Evolutionary conservation across 2,113 vertebrate species (phyloP).

Genomic region (Turnix velox): DNA sequence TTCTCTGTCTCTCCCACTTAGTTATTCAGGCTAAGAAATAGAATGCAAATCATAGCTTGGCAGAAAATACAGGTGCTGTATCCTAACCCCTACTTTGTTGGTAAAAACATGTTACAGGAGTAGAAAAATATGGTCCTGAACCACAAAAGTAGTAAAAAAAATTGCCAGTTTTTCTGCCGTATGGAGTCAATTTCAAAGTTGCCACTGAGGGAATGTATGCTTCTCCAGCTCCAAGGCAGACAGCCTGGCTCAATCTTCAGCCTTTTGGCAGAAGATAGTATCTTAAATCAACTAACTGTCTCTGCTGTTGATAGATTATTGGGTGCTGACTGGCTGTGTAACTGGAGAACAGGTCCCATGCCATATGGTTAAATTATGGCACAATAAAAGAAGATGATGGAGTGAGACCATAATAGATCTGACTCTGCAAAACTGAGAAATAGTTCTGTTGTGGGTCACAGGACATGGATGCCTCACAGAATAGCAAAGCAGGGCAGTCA

Average conservation of each 20-base stretch:
- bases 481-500: neutral
- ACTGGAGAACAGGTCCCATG: neutral
- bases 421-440: neutral
- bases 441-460: neutral
- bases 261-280: neutral
- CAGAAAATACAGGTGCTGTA: neutral
- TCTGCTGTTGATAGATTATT: slow-evolving; percentile 12
- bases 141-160: neutral
- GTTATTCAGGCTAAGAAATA: neutral
- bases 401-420: neutral
- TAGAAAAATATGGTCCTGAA: neutral
- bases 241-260: neutral
- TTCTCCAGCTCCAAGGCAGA: neutral
- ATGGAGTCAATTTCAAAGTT: neutral
- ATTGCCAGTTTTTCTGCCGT: neutral
- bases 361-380: neutral
- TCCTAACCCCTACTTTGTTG: neutral
- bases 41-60: neutral
- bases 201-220: neutral
- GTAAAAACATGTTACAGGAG: neutral
- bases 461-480: neutral
- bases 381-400: neutral
- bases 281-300: slow-evolving; percentile 38
- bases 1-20: neutral
- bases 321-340: neutral